Evolutionary conservation across 2,888 invertebrate species (phyloP).

Genomic region (Zonitis immaculata): DNA sequence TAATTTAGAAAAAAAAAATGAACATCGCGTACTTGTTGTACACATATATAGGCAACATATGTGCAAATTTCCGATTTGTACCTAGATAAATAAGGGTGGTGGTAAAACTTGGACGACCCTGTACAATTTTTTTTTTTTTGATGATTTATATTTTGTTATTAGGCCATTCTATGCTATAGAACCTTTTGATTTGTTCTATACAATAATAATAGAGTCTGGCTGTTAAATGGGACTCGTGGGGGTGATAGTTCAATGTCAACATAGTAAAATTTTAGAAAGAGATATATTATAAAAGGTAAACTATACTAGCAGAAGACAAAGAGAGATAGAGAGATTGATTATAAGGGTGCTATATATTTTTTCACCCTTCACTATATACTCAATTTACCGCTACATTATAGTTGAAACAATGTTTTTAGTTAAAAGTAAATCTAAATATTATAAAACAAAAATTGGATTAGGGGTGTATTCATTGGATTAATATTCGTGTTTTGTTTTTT

Average conservation of each 20-base stretch:
- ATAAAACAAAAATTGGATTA: too few species aligned
- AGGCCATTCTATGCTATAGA: constrained; percentile 47
- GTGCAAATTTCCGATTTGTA: too few species aligned
- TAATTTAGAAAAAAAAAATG: too few species aligned
- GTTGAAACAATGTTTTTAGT: constrained; percentile 41
- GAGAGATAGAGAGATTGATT: not conserved
- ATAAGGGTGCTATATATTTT: too few species aligned
- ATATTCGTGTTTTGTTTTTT: not conserved
- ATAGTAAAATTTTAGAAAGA: too few species aligned
- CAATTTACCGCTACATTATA: constrained; percentile 52
- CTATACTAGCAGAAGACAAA: too few species aligned
- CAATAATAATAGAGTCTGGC: constrained; percentile 51
- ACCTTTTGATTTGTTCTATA: constrained; percentile 52
- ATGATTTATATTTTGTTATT: constrained; percentile 50
- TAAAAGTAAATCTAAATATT: constrained; percentile 36
- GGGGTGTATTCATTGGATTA: too few species aligned
- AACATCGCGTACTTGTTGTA: too few species aligned
- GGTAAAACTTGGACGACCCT: not conserved
- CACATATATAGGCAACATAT: too few species aligned
- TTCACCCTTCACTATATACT: too few species aligned
- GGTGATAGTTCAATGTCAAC: constrained; percentile 47
- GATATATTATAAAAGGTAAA: too few species aligned
- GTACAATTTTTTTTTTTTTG: constrained; percentile 42
- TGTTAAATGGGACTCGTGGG: constrained; percentile 49
- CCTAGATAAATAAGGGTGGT: too few species aligned